A percentile compares a stretch with the other conserved stretches of the same genome.
These are phyloP conservation scores for Branchipolynoe longqiensis DNA, from an alignment of 2,888 invertebrate species.

Conservation along the genomic window DNA sequence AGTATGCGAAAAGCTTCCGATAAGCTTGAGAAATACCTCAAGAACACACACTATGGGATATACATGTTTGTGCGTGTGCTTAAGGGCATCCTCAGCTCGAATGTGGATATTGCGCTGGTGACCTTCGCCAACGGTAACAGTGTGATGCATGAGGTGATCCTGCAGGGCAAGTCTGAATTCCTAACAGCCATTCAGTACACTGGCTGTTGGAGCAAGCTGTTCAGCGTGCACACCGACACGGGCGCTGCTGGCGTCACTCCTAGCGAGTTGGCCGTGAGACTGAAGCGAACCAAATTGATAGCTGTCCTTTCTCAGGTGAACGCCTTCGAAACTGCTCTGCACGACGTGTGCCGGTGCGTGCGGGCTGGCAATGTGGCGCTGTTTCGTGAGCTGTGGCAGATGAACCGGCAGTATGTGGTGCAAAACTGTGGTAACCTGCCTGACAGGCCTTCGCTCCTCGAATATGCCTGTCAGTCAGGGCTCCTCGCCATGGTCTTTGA, in stretches of 20 bases:
- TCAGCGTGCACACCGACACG: neutral
- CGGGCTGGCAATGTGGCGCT: neutral
- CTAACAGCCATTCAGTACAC: neutral
- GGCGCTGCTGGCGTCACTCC: neutral
- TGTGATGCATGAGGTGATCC: conserved; percentile 7
- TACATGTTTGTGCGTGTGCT: neutral
- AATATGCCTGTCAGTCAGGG: conserved; percentile 44
- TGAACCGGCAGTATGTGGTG: neutral
- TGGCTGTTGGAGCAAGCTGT: conserved; percentile 18
- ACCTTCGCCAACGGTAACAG: neutral
- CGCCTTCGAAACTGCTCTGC: neutral
- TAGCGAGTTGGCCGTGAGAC: neutral
- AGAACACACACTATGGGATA: neutral
- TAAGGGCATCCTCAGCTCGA: neutral
- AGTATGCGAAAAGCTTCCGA: neutral
- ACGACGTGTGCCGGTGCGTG: neutral
- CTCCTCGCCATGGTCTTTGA: neutral
- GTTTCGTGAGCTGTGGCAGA: neutral
- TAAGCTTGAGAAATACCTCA: neutral
- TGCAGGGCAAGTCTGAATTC: neutral
- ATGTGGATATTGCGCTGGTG: neutral
- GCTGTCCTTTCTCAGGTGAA: neutral
- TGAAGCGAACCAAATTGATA: neutral
- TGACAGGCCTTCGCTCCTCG: neutral
- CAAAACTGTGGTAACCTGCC: neutral